A percentile compares a stretch with the other conserved stretches of the same genome.
phyloP scores from a whole-genome alignment of 2,113 vertebrate genomes.

The Stigmatopora nigra region DNA sequence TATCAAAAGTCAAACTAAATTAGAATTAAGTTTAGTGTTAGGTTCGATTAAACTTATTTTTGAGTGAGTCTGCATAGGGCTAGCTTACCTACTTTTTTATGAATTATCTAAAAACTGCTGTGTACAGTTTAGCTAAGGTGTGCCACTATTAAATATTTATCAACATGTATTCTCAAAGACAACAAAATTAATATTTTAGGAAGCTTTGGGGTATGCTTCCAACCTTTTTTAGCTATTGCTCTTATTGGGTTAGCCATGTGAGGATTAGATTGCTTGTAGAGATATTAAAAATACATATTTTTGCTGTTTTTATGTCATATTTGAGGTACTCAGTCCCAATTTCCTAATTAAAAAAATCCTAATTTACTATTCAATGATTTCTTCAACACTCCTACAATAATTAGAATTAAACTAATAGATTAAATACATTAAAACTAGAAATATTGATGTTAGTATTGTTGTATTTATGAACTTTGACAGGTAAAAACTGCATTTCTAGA shows the following conservation, averaged over 20 bases:
- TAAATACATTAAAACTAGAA: too few relatives aligned
- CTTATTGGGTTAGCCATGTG: neutral
- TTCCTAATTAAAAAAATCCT: too few relatives aligned
- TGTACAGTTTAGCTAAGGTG: slow-evolving; percentile 33
- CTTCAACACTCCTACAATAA: too few relatives aligned
- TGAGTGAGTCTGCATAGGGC: too few relatives aligned
- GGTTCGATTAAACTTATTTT: too few relatives aligned
- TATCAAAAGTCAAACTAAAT: too few relatives aligned
- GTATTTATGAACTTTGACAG: slow-evolving; percentile 14
- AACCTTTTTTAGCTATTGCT: slow-evolving; percentile 16
- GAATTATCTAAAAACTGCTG: slow-evolving; percentile 49
- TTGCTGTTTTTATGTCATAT: neutral
- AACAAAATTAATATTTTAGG: slow-evolving; percentile 53
- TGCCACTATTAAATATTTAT: slow-evolving; percentile 56
- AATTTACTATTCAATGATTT: too few relatives aligned
- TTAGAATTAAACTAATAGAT: too few relatives aligned
- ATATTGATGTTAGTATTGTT: too few relatives aligned
- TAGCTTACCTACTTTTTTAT: slow-evolving; percentile 33
- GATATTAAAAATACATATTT: neutral
- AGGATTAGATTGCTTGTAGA: neutral
- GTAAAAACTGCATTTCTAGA: neutral
- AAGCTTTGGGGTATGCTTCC: slow-evolving; percentile 30
- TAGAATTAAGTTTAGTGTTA: too few relatives aligned
- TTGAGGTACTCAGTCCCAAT: neutral
- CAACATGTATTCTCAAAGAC: slow-evolving; percentile 48